Conservation (phyloP, 2,113 vertebrate genomes). For the Lanius collurio region DNA sequence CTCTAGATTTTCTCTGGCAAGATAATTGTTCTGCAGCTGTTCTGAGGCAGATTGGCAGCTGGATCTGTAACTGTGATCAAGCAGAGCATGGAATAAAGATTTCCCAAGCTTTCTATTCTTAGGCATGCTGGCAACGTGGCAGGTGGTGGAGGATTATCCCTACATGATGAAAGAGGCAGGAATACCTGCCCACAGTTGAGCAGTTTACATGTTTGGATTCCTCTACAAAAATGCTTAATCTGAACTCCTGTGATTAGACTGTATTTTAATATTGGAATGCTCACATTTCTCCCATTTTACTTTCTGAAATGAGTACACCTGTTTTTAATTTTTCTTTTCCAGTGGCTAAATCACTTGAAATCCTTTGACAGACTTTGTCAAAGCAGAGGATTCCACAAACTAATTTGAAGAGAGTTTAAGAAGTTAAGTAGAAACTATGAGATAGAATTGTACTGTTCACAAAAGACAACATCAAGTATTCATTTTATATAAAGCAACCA, state of each 20-base stretch:
- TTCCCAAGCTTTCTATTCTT: not conserved
- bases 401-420: not conserved
- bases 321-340: not conserved
- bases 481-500: not conserved
- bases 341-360: not conserved
- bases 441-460: not conserved
- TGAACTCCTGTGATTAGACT: not conserved
- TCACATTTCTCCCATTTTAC: not conserved
- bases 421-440: not conserved
- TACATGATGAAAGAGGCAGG: not conserved
- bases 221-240: not conserved
- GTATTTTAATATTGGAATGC: not conserved
- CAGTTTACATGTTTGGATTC: not conserved
- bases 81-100: not conserved
- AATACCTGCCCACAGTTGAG: not conserved
- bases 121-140: not conserved
- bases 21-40: not conserved
- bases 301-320: not conserved
- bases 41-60: not conserved
- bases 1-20: not conserved
- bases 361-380: not conserved
- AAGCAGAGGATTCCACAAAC: not conserved
- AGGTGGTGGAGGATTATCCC: not conserved
- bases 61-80: not conserved
- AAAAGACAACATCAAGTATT: not conserved